Evolutionary conservation across 2,888 invertebrate species (phyloP).

Genomic region (Neoitamus cyanurus): DNA sequence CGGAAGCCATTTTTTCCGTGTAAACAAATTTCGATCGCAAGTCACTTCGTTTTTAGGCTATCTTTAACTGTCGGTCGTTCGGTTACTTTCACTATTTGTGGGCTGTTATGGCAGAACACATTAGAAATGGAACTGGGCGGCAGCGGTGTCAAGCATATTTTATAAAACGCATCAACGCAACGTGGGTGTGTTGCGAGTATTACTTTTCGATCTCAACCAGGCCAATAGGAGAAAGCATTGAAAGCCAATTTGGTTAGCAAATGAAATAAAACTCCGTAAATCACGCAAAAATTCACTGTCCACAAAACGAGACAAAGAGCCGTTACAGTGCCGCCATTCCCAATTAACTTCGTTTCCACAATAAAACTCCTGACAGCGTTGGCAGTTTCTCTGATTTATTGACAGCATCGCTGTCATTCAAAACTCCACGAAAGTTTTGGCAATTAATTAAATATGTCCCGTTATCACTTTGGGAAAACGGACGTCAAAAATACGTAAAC

Average conservation of each 20-base stretch:
- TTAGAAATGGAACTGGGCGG: background rate
- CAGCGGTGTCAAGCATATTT: background rate
- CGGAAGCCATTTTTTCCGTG: background rate
- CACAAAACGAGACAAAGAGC: background rate
- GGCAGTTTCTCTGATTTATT: background rate
- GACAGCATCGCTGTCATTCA: background rate
- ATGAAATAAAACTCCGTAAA: background rate
- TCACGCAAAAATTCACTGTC: background rate
- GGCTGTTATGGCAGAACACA: background rate
- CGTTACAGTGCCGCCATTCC: background rate
- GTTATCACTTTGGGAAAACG: background rate
- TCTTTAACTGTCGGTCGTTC: background rate
- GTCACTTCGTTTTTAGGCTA: background rate
- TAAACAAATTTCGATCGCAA: background rate
- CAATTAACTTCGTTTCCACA: background rate
- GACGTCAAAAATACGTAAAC: background rate
- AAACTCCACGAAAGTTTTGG: background rate
- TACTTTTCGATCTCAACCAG: background rate
- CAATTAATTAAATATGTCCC: conserved; percentile 24
- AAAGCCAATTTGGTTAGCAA: background rate
- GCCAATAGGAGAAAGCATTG: background rate
- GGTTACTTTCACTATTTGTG: background rate
- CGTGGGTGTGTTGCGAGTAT: background rate
- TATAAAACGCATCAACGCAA: background rate
- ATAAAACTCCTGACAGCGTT: background rate